These are phyloP conservation scores for Cacoxenus indagator DNA, from an alignment of 2,888 invertebrate genomes.

Conservation along the genomic window DNA sequence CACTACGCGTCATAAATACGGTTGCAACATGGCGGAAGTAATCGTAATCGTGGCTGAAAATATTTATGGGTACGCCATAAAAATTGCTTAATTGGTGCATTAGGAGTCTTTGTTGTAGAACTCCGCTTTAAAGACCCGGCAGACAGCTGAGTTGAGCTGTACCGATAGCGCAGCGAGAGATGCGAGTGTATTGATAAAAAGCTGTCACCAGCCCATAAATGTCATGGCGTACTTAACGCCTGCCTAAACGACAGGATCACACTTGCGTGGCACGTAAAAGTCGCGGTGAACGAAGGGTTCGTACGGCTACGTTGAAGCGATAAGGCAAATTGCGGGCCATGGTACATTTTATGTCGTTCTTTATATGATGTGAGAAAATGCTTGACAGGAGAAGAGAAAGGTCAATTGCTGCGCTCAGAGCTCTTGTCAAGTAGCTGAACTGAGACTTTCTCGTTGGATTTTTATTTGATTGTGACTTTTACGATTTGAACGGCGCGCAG, in stretches of 20 bases:
- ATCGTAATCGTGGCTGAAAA: background rate
- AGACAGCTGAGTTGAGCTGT: background rate
- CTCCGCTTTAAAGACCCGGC: background rate
- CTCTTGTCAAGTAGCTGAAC: too few relatives aligned
- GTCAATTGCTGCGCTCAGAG: too few relatives aligned
- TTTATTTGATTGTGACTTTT: too few relatives aligned
- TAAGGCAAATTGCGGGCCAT: background rate
- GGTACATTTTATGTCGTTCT: too few relatives aligned
- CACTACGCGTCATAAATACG: background rate
- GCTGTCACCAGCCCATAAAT: constrained; percentile 49
- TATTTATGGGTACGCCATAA: background rate
- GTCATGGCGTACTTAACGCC: constrained; percentile 15
- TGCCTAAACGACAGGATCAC: background rate
- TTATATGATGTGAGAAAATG: too few relatives aligned
- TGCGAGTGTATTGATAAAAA: constrained; percentile 58
- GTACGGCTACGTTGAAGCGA: background rate
- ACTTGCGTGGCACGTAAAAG: background rate
- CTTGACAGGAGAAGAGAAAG: too few relatives aligned
- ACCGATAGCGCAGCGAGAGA: constrained; percentile 33
- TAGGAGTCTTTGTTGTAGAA: too few relatives aligned
- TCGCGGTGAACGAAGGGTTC: too few relatives aligned
- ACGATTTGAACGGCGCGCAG: too few relatives aligned
- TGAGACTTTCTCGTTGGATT: too few relatives aligned
- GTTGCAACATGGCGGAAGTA: background rate
- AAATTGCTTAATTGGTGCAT: constrained; percentile 14